Percentiles rank a stretch among this genome's conserved stretches.
Evolutionary conservation across 2,888 invertebrate genomes (phyloP).

Genomic region (Lacanobia wlatinum): DNA sequence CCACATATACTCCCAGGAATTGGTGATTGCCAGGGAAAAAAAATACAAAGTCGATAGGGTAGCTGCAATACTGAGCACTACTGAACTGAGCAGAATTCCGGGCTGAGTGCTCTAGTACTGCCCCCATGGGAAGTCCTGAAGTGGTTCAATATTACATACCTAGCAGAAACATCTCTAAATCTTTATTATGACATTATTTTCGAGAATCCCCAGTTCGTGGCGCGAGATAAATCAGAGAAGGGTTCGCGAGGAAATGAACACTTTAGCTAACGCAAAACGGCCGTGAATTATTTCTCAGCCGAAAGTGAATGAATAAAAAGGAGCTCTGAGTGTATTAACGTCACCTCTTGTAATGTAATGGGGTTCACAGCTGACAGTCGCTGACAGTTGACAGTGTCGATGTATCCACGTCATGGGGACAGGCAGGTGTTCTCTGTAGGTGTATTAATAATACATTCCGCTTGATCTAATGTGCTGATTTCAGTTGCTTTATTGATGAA

Average conservation of each 20-base stretch:
- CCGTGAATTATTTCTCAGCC: slow-evolving; percentile 29
- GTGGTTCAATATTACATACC: background rate
- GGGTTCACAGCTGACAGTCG: background rate
- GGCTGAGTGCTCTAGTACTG: background rate
- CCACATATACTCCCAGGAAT: background rate
- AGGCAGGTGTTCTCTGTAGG: background rate
- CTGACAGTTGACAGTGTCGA: slow-evolving; percentile 15
- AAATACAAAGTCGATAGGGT: background rate
- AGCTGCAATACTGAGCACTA: background rate
- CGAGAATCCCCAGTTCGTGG: slow-evolving; percentile 9
- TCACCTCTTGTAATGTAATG: slow-evolving; percentile 24
- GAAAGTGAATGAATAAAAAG: slow-evolving; percentile 32
- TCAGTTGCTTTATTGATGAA: slow-evolving; percentile 9
- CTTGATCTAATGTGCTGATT: background rate
- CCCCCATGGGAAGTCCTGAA: background rate
- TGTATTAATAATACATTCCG: background rate
- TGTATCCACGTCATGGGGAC: slow-evolving; percentile 25
- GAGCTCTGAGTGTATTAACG: slow-evolving; percentile 17
- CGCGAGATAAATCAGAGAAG: slow-evolving; percentile 38
- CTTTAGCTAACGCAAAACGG: slow-evolving; percentile 34
- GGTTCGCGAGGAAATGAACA: slow-evolving; percentile 40
- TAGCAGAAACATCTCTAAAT: slow-evolving; percentile 15
- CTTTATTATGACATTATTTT: slow-evolving; percentile 31
- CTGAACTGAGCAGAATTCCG: background rate
- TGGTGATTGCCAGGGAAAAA: background rate